phyloP scores from a whole-genome alignment of 1,140 invertebrate species.

The Brachystomella parvula region DNA sequence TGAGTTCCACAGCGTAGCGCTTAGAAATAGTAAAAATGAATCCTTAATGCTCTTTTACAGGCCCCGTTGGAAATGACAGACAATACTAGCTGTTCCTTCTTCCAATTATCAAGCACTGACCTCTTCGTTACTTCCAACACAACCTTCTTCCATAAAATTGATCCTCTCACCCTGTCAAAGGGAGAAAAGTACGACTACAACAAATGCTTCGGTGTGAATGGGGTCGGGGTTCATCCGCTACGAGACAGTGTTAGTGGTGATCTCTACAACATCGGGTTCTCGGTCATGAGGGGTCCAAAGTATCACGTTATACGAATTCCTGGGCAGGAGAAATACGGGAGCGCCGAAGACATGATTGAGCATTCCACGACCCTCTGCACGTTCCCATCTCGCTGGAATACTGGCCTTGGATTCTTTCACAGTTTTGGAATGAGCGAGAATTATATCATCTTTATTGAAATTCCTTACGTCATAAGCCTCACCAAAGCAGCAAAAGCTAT shows the following conservation, averaged over 20 bases:
- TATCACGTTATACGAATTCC: conserved; percentile 40
- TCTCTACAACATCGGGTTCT: conserved; percentile 30
- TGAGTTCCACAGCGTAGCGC: conserved; percentile 38
- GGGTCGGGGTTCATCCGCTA: conserved; percentile 43
- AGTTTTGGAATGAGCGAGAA: conserved; percentile 52
- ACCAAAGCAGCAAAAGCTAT: conserved; percentile 6
- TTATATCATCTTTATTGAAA: conserved; percentile 50
- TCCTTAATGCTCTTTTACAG: conserved; percentile 10
- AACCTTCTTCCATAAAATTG: conserved; percentile 27
- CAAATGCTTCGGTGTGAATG: conserved; percentile 39
- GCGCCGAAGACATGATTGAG: conserved; percentile 33
- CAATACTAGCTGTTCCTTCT: conserved; percentile 41
- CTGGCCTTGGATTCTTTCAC: conserved; percentile 46
- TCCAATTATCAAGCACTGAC: conserved; percentile 41
- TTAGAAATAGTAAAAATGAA: conserved; percentile 36
- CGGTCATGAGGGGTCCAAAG: conserved; percentile 33
- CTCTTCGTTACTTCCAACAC: conserved; percentile 21
- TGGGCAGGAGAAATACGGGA: conserved; percentile 14
- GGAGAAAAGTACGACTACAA: conserved; percentile 39
- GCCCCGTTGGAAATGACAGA: conserved; percentile 45
- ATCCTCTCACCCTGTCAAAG: conserved; percentile 18
- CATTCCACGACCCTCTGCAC: conserved; percentile 39
- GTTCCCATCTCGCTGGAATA: conserved; percentile 43
- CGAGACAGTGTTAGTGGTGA: conserved; percentile 20
- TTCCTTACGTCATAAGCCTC: conserved; percentile 39